These are phyloP conservation scores for Gymnogyps californianus DNA, from an alignment of 2,113 vertebrate genomes.

Conservation along the genomic window DNA sequence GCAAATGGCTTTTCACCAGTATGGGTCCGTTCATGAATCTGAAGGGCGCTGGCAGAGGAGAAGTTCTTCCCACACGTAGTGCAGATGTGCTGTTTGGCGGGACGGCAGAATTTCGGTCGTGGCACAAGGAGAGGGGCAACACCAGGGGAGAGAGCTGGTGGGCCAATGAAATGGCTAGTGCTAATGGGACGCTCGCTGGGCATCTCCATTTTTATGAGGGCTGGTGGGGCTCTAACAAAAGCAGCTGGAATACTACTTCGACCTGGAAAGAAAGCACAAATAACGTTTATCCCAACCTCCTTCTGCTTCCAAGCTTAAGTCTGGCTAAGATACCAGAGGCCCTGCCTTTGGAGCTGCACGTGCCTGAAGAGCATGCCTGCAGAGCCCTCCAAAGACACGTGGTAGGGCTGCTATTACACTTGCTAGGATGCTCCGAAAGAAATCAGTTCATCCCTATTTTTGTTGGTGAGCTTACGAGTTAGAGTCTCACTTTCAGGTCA, in stretches of 20 bases:
- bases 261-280: slow-evolving; percentile 70
- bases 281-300: fast-evolving
- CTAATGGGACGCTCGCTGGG: slow-evolving; percentile 81
- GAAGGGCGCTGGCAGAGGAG: slow-evolving; percentile 93
- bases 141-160: slow-evolving; percentile 78
- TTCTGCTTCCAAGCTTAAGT: neutral
- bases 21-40: slow-evolving; percentile 96
- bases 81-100: slow-evolving; percentile 91
- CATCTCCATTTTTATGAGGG: slow-evolving; percentile 89
- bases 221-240: slow-evolving; percentile 83
- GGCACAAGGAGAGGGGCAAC: slow-evolving; percentile 74
- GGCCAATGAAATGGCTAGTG: slow-evolving; percentile 78
- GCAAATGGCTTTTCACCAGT: slow-evolving; percentile 97
- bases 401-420: neutral
- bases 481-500: neutral
- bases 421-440: neutral
- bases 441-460: neutral
- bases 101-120: slow-evolving; percentile 79
- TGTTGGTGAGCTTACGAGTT: neutral
- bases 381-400: neutral
- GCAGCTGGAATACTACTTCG: slow-evolving; percentile 72
- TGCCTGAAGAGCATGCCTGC: neutral
- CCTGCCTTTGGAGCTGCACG: fast-evolving
- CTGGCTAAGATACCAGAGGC: neutral
- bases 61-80: slow-evolving; percentile 91